Evolutionary conservation across 2,888 invertebrate genomes (phyloP).

Genomic region (Anagyrus pseudococci): DNA sequence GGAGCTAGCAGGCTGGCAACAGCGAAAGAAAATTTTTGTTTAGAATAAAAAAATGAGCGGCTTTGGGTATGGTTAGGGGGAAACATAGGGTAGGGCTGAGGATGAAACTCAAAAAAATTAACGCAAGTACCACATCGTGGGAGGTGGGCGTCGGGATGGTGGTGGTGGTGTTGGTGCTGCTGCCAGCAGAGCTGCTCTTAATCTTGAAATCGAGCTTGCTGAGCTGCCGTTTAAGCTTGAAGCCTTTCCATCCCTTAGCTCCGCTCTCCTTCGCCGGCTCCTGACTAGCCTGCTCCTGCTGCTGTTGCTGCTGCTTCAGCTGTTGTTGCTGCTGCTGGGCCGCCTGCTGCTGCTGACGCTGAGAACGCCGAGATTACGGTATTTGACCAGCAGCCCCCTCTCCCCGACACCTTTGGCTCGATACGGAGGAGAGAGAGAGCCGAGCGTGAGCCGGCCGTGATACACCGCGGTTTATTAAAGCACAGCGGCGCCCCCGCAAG

Average conservation of each 20-base stretch:
- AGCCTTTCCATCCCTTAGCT: conserved; percentile 71
- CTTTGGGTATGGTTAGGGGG: neutral
- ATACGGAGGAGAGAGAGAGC: no score
- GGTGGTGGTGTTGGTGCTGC: conserved; percentile 41
- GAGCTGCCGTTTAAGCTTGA: conserved; percentile 82
- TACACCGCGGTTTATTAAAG: no score
- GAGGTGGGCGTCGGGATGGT: conserved; percentile 44
- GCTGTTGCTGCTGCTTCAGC: conserved; percentile 23
- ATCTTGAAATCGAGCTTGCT: conserved; percentile 80
- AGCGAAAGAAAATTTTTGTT: neutral
- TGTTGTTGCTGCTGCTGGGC: neutral
- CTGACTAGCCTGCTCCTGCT: neutral
- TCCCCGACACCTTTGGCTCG: no score
- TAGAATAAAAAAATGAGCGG: neutral
- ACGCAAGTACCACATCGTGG: conserved; percentile 59
- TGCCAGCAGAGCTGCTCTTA: conserved; percentile 68
- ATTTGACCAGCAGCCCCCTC: no score
- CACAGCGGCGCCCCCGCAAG: no score
- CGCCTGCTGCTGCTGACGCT: no score
- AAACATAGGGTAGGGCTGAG: neutral
- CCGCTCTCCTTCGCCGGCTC: conserved; percentile 14
- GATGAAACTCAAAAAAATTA: conserved; percentile 24
- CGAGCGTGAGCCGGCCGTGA: neutral
- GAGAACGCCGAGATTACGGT: no score
- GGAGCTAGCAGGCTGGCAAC: no score